Conservation (phyloP, 2,888 invertebrate species). For the Diadegma fenestrale region DNA sequence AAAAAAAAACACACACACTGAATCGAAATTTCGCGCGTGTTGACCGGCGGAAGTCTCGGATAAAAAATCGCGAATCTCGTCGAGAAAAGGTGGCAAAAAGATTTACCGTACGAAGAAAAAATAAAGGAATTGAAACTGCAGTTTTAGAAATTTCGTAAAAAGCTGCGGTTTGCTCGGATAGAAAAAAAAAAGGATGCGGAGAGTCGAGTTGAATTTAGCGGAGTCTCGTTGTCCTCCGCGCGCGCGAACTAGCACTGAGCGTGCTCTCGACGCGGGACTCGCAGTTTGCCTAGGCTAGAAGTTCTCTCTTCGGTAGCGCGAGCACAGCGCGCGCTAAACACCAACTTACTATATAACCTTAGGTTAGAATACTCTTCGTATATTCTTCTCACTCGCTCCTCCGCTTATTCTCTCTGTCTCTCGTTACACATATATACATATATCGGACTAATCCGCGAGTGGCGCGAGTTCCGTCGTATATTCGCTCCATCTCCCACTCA, state of each 20-base stretch:
- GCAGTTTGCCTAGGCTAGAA: conserved; percentile 82
- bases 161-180: background rate
- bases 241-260: conserved; percentile 81
- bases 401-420: conserved; percentile 70
- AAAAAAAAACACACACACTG: background rate
- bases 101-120: too few species aligned
- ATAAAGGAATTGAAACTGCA: background rate
- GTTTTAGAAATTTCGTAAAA: background rate
- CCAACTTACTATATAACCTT: conserved; percentile 78
- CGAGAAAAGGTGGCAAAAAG: background rate
- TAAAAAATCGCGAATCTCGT: background rate
- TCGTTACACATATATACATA: conserved; percentile 15
- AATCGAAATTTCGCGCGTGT: background rate
- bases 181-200: background rate
- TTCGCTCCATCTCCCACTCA: conserved; percentile 69
- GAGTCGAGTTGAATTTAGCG: conserved; percentile 29
- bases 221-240: conserved; percentile 67
- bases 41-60: background rate
- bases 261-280: conserved; percentile 78
- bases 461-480: conserved; percentile 7
- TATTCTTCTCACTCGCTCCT: conserved; percentile 7
- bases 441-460: background rate
- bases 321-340: conserved; percentile 79
- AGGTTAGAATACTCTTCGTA: conserved; percentile 81
- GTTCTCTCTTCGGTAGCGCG: conserved; percentile 22